Evolutionary conservation across 2,797 vertebrate genomes (phyloP), one percentile per base, ranked within the genome.

Genomic region (Aviceda cuculoides): DNA sequence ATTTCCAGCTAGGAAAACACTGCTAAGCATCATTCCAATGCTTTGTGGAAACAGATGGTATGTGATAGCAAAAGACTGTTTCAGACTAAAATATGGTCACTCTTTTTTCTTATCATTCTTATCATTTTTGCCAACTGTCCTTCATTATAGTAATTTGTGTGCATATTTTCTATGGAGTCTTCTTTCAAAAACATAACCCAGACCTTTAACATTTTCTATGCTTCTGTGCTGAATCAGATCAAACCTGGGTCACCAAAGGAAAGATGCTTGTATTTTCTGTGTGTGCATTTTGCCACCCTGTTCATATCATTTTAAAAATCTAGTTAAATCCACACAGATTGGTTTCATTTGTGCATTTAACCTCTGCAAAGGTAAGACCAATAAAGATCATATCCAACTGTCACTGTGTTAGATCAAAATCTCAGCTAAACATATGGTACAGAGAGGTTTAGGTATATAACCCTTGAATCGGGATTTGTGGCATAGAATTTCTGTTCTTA

Each of bases 331-430:
- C 90, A 21, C 62, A 93, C 96, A 97, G 90, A 44, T 71, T 95
- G 94, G 35, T 97, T 97, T 97, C 95, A 96, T 97, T 97, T 97
- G 81, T 89, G 88, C 74, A 65, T 96, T 97, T 97, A 97, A 97
- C 95, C 97, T 96, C 82, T 94, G 91, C 49, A 93, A 96, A 97
- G 95, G 96, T 97, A 95, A 96, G 89, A 94, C 90, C 94, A 96
- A 96, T 94, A 97, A 95, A 96, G 91, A 96, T 91, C 86, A 74
- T 83, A 96, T 91, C 86, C 88, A 97, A 91, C 96, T 97, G 96
- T 97, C 97, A 96, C 97, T 97, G 97, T 55, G 84, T 96, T 97
- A 89, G 95, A 97, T 97, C 97, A 97, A 95, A 77, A 95, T 96
- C 79, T 95, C 35, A 8, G 53, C 67, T 78, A 77, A 95, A 77